Base-by-base conservation (phyloP, 1,140 invertebrate genomes). In the Bombyx mandarina region DNA sequence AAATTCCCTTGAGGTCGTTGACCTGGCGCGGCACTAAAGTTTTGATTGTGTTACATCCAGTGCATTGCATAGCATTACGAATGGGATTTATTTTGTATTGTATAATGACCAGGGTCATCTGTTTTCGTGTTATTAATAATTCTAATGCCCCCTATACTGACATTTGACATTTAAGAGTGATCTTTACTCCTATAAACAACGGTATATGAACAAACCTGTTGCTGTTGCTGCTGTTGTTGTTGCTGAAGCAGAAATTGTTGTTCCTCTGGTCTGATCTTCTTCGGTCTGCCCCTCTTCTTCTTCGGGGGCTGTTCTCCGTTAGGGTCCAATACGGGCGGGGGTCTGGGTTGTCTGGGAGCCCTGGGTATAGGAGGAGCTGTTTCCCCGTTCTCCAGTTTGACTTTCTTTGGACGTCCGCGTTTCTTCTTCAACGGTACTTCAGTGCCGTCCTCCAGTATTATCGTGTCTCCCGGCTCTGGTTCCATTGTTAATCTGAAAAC, bases 381-480 rank as follows among this genome's bases (percentile, higher is more conserved):
- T 77, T 91, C 91, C 3, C 90, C 91, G 66, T 88, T 88, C 72
- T 93, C 93, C 45, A 94, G 90, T 71, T 94, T 94, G 3, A 96
- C 92, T 79, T 97, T 97, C 87, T 97, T 97, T 45, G 95, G 95
- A 26, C 95, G 88, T 1, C 95, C 95, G 12, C 95, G 89, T 77
- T 97, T 96, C 88, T 97, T 97, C 85, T 96, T 96, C n/a, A 92
- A 91, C 0, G 93, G 91, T 43, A 93, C 90, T 67, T 90, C 89
- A 9, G 88, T 90, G 57, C 91, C 91, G 62, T 91, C 88, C 60
- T 92, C 91, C 51, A 88, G 75, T 48, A 88, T 79, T 66, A 88
- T 88, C 49, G 84, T 86, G 78, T 88, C 75, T 45, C 79, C 76
- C 47, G 82, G 67, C 72, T 89, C 79, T 66, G 82, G 75, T 86